A percentile compares a stretch with the other conserved stretches of the same genome.
Evolutionary conservation across 2,113 vertebrate genomes (phyloP).

Genomic region (Lynx canadensis): DNA sequence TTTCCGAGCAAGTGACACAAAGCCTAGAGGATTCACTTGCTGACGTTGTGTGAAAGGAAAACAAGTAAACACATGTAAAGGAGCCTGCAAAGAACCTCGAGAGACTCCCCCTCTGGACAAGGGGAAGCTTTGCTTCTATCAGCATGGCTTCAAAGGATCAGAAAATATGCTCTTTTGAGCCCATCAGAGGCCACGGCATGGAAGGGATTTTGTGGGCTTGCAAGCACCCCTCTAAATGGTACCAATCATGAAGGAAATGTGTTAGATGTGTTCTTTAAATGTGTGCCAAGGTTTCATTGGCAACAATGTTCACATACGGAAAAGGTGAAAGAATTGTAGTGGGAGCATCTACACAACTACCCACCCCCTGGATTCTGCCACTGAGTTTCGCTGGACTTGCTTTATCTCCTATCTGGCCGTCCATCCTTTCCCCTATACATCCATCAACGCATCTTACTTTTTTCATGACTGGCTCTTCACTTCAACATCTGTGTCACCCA

Average conservation of each 20-base stretch:
- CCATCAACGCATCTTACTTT: not conserved
- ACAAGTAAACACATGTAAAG: not conserved
- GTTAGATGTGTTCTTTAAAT: not conserved
- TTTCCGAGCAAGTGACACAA: conserved; percentile 48
- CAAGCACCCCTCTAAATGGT: not conserved
- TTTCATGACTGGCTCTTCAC: not conserved
- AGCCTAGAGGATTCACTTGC: conserved; percentile 47
- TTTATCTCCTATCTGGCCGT: not conserved
- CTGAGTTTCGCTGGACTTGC: not conserved
- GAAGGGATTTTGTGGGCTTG: conserved; percentile 22
- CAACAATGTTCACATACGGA: not conserved
- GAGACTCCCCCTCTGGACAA: not conserved
- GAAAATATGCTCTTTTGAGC: not conserved
- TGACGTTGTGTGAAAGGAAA: not conserved
- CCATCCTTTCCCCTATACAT: not conserved
- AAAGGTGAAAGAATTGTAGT: not conserved
- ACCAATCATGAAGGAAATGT: not conserved
- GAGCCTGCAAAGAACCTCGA: conserved; percentile 30
- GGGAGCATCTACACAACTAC: not conserved
- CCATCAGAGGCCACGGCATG: not conserved
- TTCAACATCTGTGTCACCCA: not conserved
- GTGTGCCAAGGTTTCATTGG: not conserved
- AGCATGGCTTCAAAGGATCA: conserved; percentile 34
- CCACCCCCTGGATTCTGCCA: not conserved
- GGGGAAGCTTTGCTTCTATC: not conserved